Base-by-base conservation (phyloP, 2,888 invertebrate genomes). In the Coenonympha arcania region DNA sequence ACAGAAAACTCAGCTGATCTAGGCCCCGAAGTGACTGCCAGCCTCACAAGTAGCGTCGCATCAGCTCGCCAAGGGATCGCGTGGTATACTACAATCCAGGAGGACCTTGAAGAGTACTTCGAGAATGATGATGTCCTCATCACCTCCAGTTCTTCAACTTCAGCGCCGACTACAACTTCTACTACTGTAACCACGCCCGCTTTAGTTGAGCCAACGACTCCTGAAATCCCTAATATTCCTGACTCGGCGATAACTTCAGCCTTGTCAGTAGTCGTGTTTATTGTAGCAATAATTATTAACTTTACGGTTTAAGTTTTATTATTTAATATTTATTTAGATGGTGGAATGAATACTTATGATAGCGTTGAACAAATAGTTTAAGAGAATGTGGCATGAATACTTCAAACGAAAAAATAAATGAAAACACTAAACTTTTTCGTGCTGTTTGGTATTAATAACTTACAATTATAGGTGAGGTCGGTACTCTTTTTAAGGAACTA, bases 81-180 rank as follows among this genome's bases (percentile, higher is more conserved):
- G 0, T 85, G 76, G 72, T 66, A 70, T 0, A 28, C 51, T 0
- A 55, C 56, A 0, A 59, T 71, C 1, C 58, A 66, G 9, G 28
- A 8, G 0, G 79, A 81, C 31, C 45, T 85, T n/a, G 54, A 54
- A 28, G 51, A 59, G 18, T 85, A 73, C 59, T 64, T 83, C 11
- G 49, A 42, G 0, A 63, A 48, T 15, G 76, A 71, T 0, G 57
- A 68, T 16, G 58, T 58, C 1, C 45, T 36, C 1, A 52, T 68
- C 0, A 41, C 24, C 0, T 36, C 53, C 6, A 54, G 40, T 9
- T 16, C 48, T 0, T 56, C 60, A 1, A 60, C 64, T 0, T 3
- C 59, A 2, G 48, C 58, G 1, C 45, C 59, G 0, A 48, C 56
- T 0, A 39, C 56, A 0, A 41, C 57, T 0, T 54, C 61, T 3